Base-by-base conservation (phyloP, 2,888 invertebrate genomes). In the Caradrina clavipalpis region DNA sequence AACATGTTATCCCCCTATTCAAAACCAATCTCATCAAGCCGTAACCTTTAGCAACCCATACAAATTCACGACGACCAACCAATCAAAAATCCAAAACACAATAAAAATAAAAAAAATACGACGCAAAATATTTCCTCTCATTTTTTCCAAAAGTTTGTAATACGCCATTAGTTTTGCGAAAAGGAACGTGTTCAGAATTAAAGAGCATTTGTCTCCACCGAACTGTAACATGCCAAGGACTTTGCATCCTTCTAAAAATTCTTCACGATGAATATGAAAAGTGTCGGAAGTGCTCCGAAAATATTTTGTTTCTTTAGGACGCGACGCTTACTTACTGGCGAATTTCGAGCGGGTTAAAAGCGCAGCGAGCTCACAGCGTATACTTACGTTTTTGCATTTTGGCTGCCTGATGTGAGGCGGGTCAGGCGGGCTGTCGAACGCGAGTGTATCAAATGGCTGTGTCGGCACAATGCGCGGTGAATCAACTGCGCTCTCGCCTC, bases 101-200 rank as follows among this genome's bases (percentile, higher is more conserved):
- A 74, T 26, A 81, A 73, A 74, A 45, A 45, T 65, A 70, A 82
- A 3, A 81, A 73, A 74, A 45, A 45, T 65, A 70, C 81, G 67
- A 81, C 65, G 76, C 69, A 76, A 82, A 79, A 79, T 81, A 81
- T 80, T 82, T 78, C 73, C 73, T 77, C 76, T 77, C 80, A 78
- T 85, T 85, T 77, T 72, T 64, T 55, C 65, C 47, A 72, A 62
- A 84, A 85, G 75, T 81, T 87, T 80, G 81, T 82, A 86, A 85
- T 88, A 85, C 85, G 85, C 87, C 86, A 88, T 90, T 89, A 88
- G 83, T 88, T 87, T 82, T 78, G 81, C 76, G 31, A 70, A 73
- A 75, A 58, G 61, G 73, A 73, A 86, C 88, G 86, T 87, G 88
- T 80, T 73, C 64, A 66, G 88, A 81, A 87, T 86, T 73, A 80